Evolutionary conservation across 2,888 invertebrate genomes (phyloP), one percentile per base, ranked within the genome.

Genomic region (Cataglyphis albicans): DNA sequence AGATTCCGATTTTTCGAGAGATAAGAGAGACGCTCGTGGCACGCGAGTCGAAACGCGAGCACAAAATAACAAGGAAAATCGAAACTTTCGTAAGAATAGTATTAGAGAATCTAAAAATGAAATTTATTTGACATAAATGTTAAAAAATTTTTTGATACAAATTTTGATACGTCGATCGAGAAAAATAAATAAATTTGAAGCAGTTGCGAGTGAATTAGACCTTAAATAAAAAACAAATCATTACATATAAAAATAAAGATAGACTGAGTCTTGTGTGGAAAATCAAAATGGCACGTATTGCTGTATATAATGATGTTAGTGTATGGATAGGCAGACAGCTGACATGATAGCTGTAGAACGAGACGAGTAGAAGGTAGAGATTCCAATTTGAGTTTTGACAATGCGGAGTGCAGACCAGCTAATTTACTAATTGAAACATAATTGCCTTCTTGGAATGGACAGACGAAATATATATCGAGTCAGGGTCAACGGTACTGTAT

Each of bases 391-490:
- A 89, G 88, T 90, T 90, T 91, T 84, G 87, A 90, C 90, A 89
- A 90, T 88, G 84, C 83, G 44, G 76, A 85, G 81, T 83, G 88
- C 85, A 68, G 78, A 83, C 86, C 80, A 80, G 65, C 89, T 92
- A 91, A 92, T 92, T 92, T 88, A 89, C 89, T 91, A 92, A 92
- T 92, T 92, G 87, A 88, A 75, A 52, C 86, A 86, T 89, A 91
- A 92, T 92, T 92, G 91, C 84, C 86, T 91, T 92, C 92, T 90
- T 64, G 85, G 91, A 91, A 91, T 84, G 76, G 82, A 82, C 84
- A 82, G 86, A 84, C 90, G 87, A 90, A 91, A 90, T 88, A 84
- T 88, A 85, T 84, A 89, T 88, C 61, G 85, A 86, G 88, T 59
- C 74, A 83, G 83, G 85, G 87, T 86, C 88, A 86, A 55, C 75